A percentile compares a stretch with the other conserved stretches of the same genome.
Evolutionary conservation across 2,113 vertebrate species (phyloP).

Genomic region (Tetrax tetrax): DNA sequence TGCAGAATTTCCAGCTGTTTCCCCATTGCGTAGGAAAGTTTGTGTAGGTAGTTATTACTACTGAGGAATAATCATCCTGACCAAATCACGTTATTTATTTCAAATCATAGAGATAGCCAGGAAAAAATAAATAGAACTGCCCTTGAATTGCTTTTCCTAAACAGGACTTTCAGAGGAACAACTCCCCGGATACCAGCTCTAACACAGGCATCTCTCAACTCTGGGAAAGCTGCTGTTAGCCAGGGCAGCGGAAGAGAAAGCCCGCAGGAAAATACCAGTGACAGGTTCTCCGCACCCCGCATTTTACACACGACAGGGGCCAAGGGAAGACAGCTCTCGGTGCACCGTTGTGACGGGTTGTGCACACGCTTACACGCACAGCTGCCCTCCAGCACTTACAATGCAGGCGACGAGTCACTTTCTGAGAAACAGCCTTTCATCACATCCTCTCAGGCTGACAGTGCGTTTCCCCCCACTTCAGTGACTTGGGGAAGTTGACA

Average conservation of each 20-base stretch:
- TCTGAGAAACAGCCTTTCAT: neutral
- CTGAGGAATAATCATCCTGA: neutral
- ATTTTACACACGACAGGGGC: no score
- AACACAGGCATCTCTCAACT: neutral
- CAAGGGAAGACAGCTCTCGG: neutral
- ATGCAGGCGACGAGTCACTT: fast-evolving
- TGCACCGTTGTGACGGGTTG: neutral
- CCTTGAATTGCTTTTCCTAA: neutral
- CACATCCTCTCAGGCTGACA: neutral
- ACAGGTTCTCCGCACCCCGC: neutral
- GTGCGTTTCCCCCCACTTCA: fast-evolving
- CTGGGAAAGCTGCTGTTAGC: neutral
- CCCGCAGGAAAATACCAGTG: neutral
- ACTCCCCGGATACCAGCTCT: neutral
- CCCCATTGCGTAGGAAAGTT: neutral
- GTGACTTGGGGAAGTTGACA: neutral
- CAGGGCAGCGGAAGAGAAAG: neutral
- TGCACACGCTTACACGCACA: no score
- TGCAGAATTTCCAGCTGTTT: neutral
- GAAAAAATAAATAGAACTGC: neutral
- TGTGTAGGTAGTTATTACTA: neutral
- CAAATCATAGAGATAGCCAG: neutral
- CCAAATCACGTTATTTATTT: neutral
- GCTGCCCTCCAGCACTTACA: neutral
- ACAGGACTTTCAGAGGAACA: neutral